A percentile compares a stretch with the other conserved stretches of the same genome.
phyloP scores from a whole-genome alignment of 2,888 invertebrate species.

The Microctonus aethiopoides region DNA sequence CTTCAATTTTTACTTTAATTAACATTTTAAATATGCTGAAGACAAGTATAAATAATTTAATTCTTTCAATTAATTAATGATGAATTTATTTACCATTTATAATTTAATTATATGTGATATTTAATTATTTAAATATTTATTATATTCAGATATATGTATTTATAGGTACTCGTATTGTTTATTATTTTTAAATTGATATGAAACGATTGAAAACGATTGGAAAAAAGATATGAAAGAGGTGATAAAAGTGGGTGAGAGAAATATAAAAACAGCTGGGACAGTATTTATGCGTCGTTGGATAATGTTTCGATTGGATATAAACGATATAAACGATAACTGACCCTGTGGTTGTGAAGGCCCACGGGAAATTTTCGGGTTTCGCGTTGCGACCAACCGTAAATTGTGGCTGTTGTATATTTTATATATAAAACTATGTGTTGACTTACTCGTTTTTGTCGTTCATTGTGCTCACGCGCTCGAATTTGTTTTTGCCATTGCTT shows the following conservation, averaged over 20 bases:
- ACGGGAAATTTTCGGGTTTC: slow-evolving; percentile 34
- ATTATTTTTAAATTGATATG: background rate
- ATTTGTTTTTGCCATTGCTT: slow-evolving; percentile 1
- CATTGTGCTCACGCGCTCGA: background rate
- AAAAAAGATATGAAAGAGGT: background rate
- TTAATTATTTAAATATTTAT: too few species aligned
- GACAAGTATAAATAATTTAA: background rate
- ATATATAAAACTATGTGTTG: background rate
- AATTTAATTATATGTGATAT: background rate
- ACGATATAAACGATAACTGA: slow-evolving; percentile 25
- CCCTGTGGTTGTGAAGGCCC: slow-evolving; percentile 26
- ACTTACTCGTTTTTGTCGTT: background rate
- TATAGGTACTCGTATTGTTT: too few species aligned
- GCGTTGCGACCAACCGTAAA: slow-evolving; percentile 50
- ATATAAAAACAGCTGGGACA: slow-evolving; percentile 16
- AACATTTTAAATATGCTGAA: too few species aligned
- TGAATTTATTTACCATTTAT: too few species aligned
- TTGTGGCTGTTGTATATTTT: slow-evolving; percentile 38
- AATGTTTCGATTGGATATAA: slow-evolving; percentile 26
- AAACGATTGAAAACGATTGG: background rate
- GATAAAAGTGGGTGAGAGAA: background rate
- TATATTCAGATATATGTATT: too few species aligned
- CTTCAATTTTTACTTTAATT: too few species aligned
- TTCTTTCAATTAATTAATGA: too few species aligned
- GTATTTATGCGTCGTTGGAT: slow-evolving; percentile 9